Conservation (phyloP, 2,113 vertebrate species). For the Garra rufa region DNA sequence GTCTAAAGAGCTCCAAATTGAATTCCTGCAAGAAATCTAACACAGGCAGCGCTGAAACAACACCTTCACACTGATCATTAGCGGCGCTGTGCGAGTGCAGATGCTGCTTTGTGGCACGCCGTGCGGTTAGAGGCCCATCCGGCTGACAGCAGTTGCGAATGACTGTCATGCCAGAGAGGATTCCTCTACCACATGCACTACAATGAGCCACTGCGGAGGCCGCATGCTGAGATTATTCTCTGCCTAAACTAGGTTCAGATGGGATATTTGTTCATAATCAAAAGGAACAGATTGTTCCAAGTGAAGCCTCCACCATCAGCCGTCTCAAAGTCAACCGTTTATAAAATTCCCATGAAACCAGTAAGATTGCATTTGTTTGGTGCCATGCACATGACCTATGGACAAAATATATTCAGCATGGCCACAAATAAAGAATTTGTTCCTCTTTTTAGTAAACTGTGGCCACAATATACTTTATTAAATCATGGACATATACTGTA, state of each 20-base stretch:
- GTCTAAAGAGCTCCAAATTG: background rate
- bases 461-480: no score
- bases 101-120: background rate
- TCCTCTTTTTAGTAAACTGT: no score
- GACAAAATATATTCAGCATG: background rate
- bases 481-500: no score
- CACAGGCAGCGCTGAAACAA: background rate
- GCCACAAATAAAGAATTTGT: background rate
- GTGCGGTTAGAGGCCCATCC: background rate
- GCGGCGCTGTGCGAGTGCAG: background rate
- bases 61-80: background rate
- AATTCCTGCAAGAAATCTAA: conserved; percentile 7
- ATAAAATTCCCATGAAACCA: background rate
- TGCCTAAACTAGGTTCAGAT: background rate
- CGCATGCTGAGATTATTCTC: background rate
- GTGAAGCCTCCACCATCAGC: background rate
- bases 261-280: background rate
- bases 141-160: background rate
- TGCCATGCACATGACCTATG: background rate
- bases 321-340: background rate
- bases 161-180: background rate
- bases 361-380: background rate
- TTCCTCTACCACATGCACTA: background rate
- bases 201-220: background rate
- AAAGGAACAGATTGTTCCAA: background rate